Base-by-base conservation (phyloP, 2,888 invertebrate genomes). In the Platypus cylindrus region DNA sequence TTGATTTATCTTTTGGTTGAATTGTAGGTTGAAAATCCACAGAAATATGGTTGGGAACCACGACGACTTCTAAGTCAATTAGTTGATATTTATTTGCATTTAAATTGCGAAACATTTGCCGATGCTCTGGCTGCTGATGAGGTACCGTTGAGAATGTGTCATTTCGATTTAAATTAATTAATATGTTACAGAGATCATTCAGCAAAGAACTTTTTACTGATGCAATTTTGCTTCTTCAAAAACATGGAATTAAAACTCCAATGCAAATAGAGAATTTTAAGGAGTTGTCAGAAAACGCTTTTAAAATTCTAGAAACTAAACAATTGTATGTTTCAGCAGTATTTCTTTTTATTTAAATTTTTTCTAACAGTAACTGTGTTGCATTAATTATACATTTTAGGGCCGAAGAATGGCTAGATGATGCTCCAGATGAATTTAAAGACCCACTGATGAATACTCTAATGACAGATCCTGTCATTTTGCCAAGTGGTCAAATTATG, bases 11-110 rank as follows among this genome's bases (percentile, higher is more conserved):
- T 15, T 27, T 14, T 27, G 13, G 27, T 20, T 7, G 9, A 20
- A n/a, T 36, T 36, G 28, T 36, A 41, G 41, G 42, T 43, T 32
- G 39, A 43, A 37, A 84, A 85, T 50, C 89, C 91, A 2, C 84
- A 87, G 45, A 91, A 91, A 62, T 98, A 95, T 61, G 89, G 90
- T 8, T 98, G 97, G 97, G 90, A 95, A 59, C 97, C 97, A 13
- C 75, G 90, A 50, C 75, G 82, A 48, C 68, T 98, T 47, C 71
- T 97, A 38, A 81, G 86, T 50, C 86, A 91, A 62, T 73, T 98
- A 43, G 89, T 93, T 30, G 89, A 93, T 62, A 94, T 98, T 60
- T 98, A 98, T 69, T 71, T 97, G 53, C 93, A 97, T 64, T 73
- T 98, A 46, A 86, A 91, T 72, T 84, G 86, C 67, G 79, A 85